Evolutionary conservation across 2,113 vertebrate species (phyloP).

Genomic region (Pteruthius melanotis): DNA sequence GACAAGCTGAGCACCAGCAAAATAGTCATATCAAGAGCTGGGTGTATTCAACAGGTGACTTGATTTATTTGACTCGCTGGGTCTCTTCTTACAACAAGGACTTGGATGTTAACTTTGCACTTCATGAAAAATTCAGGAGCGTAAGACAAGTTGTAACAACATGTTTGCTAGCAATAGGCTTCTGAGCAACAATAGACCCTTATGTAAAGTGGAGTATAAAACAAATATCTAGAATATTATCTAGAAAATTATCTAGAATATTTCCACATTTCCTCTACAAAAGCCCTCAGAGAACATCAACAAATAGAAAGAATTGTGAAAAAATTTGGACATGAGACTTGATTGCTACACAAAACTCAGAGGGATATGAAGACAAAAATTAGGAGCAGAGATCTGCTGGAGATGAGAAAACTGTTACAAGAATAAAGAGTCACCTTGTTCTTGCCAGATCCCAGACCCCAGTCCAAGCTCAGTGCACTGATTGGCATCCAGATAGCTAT

Average conservation of each 20-base stretch:
- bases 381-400: neutral
- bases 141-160: neutral
- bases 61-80: neutral
- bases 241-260: neutral
- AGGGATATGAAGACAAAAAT: neutral
- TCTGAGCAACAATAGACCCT: neutral
- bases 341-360: neutral
- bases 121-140: neutral
- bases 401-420: neutral
- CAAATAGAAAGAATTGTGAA: neutral
- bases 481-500: neutral
- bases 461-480: neutral
- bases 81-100: neutral
- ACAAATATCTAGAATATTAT: neutral
- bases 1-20: slow-evolving; percentile 9
- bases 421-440: neutral
- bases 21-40: neutral
- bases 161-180: neutral
- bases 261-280: neutral
- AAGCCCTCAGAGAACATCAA: neutral
- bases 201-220: neutral
- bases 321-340: neutral
- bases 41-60: slow-evolving; percentile 7
- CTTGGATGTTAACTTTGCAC: neutral
- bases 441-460: neutral